Evolutionary conservation across 2,113 vertebrate species (phyloP), one percentile per base, ranked within the genome.

Genomic region (Sinocyclocheilus rhinocerous): DNA sequence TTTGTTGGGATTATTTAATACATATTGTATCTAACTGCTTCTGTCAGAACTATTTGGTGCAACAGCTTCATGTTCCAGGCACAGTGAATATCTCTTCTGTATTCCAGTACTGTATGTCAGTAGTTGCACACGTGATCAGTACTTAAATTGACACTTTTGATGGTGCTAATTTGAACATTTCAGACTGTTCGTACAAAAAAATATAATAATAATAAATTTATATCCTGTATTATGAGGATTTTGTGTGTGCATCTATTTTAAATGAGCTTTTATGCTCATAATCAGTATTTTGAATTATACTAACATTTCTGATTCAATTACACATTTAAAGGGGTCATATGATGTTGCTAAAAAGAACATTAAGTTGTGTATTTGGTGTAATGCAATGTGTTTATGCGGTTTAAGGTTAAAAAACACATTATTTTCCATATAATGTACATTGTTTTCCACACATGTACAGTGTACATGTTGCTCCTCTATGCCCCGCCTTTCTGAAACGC

Each of bases 91-190:
- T 80, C 90, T 89, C 91, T 90, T 92, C 84, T 92, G 87, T 92
- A 89, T 92, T 94, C 90, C 87, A 93, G 93, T 95, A 94, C 95
- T 95, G 95, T 97, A 95, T 92, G 92, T 92, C 92, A 92, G 88
- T 93, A 93, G 91, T 94, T 94, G 94, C 95, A 94, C 93, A 94
- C 86, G 81, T 94, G 92, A 94, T 92, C 94, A 92, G 90, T 92
- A 92, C 91, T 88, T 95, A 93, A 93, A 93, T 86, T 94, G 93
- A 93, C 92, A 93, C 88, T 92, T 94, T 93, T 93, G 87, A 94
- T 93, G 96, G 96, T 98, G 97, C 96, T 97, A 92, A 95, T 95
- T 91, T 87, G 61, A 91, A 91, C 95, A 91, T 90, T 84, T 91
- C 89, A 9, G 90, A 91, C 93, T 92, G 86, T 90, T 79, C 87